Conservation (phyloP, 2,888 invertebrate genomes). For the Perizoma affinitatum region DNA sequence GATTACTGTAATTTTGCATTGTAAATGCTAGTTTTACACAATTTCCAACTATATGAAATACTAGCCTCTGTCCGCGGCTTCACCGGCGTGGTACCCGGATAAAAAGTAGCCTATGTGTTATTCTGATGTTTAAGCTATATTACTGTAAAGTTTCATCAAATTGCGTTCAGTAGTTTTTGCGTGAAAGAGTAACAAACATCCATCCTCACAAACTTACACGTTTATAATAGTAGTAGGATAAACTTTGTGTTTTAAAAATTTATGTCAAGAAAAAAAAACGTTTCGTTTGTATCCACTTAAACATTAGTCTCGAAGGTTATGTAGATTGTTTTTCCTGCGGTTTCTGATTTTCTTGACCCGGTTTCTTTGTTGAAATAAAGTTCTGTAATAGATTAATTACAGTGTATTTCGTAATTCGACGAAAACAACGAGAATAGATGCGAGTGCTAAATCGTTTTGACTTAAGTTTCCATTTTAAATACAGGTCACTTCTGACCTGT, state of each 20-base stretch:
- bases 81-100: too few species aligned
- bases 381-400: slow-evolving; percentile 72
- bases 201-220: too few species aligned
- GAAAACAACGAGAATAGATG: slow-evolving; percentile 29
- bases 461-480: slow-evolving; percentile 18
- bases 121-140: too few species aligned
- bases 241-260: slow-evolving; percentile 51
- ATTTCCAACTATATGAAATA: slow-evolving; percentile 52
- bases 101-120: too few species aligned
- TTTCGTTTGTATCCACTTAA: slow-evolving; percentile 45
- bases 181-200: too few species aligned
- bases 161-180: too few species aligned
- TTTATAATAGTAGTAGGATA: too few species aligned
- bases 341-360: slow-evolving; percentile 77
- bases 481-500: slow-evolving; percentile 7
- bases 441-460: slow-evolving; percentile 20
- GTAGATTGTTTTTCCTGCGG: slow-evolving; percentile 59
- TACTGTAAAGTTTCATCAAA: too few species aligned
- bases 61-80: too few species aligned
- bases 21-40: slow-evolving; percentile 36
- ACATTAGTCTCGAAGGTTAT: slow-evolving; percentile 64
- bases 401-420: slow-evolving; percentile 52
- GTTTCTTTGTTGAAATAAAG: slow-evolving; percentile 70
- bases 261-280: slow-evolving; percentile 41
- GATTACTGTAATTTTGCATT: slow-evolving; percentile 47